Evolutionary conservation across 2,113 vertebrate species (phyloP).

Genomic region (Salvelinus sp.): DNA sequence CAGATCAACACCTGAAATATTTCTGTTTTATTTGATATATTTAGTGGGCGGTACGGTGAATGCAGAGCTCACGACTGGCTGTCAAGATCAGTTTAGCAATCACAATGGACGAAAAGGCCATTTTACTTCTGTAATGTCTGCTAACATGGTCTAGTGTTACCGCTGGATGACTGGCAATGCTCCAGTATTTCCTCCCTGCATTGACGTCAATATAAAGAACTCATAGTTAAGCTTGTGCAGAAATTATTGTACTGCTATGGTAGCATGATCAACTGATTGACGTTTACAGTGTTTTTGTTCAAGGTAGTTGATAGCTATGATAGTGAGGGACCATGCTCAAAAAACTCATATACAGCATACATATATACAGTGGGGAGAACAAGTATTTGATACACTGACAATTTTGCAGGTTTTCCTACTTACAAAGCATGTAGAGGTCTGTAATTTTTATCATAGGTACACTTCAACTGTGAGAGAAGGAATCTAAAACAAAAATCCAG

Average conservation of each 20-base stretch:
- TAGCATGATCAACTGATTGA: no score
- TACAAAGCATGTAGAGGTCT: no score
- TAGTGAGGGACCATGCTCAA: neutral
- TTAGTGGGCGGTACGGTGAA: constrained; percentile 33
- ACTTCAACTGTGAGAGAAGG: no score
- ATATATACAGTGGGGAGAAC: no score
- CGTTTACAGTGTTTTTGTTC: neutral
- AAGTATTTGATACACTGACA: no score
- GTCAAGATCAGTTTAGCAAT: constrained; percentile 69
- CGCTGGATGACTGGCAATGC: constrained; percentile 48
- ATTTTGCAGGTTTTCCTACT: no score
- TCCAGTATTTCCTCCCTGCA: constrained; percentile 37
- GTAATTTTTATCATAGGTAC: no score
- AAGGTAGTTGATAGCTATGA: neutral
- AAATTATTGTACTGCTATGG: constrained; percentile 14
- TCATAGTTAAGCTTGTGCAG: constrained; percentile 16
- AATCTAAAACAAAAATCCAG: no score
- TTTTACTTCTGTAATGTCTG: constrained; percentile 73
- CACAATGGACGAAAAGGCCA: constrained; percentile 70
- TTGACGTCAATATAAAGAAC: neutral
- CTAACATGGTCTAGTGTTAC: constrained; percentile 53
- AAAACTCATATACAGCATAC: neutral
- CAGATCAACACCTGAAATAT: constrained; percentile 65
- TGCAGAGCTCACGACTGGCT: constrained; percentile 59
- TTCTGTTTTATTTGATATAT: constrained; percentile 62